Base-by-base conservation (phyloP, 2,113 vertebrate genomes). In the Bufo bufo region DNA sequence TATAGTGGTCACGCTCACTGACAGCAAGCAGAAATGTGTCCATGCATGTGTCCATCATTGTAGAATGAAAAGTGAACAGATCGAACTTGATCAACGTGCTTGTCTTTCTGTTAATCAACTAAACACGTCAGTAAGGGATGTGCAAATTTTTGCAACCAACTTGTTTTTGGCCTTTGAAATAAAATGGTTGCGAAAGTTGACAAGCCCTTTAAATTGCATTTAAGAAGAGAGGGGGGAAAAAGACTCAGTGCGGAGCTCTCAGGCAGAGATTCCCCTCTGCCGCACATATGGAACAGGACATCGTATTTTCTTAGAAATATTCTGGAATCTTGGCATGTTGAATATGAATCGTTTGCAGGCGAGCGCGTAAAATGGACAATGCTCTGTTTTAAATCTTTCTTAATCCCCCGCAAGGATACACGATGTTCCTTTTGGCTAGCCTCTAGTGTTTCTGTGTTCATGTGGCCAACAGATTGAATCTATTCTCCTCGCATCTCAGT, bases 311-410 rank as follows among this genome's bases (percentile, higher is more conserved):
- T 84, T 84, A 59, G 72, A 88, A 88, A 83, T 77, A 77, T 83
- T 56, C 47, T 52, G 50, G 66, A 56, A 81, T 81, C 65, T 82
- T 82, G 56, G 75, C 85, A 69, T 79, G 47, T 49, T 85, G 12
- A 52, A 63, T 50, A 65, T 65, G 58, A 65, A 54, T 63, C 63
- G 82, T 77, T 88, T 63, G 12, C 56, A 61, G 45, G 4, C 33
- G 10, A 52, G 8, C 11, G 20, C 87, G 45, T 84, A 43, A 65
- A 77, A 88, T 17, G 65, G 56, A 77, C 65, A 52, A 19, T 8
- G 33, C 88, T 90, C 78, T 90, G 83, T 71, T 89, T 89, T 74
- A 61, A 88, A 82, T 66, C 16, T 82, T 86, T 85, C 78, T 61
- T 65, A 88, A 75, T 85, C 71, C 13, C 81, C 47, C 82, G 58